Base-by-base conservation (phyloP, 92 coral and sea anemone genomes). In the Diadumene lineata region DNA sequence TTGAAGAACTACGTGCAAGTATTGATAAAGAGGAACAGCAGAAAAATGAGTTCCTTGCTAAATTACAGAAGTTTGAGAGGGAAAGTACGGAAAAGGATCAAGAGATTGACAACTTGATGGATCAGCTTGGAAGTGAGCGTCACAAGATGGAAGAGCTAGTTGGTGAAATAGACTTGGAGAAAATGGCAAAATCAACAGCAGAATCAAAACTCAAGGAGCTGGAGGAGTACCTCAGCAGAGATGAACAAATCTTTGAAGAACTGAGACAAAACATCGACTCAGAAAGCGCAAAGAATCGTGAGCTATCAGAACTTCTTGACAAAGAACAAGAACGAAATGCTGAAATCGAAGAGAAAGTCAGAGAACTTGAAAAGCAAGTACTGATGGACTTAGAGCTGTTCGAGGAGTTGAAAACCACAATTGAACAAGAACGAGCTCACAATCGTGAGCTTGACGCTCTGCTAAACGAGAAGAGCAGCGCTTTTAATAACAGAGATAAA, bases 351-450 rank as follows among this genome's bases (percentile, higher is more conserved):
- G 82, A 83, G 19, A 87, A 82, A 64, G 73, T 77, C 48, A 72
- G 66, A 56, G 92, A 87, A 43, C 76, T 87, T 22, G 92, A 87
- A 57, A 69, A 64, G n/a, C 92, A 87, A 33, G 85, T 87, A 16
- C 60, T 78, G 2, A 81, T 78, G 34, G 91, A 87, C 60, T 56
- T 75, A n/a, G 87, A 87, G 73, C 74, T 82, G 6, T 87, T 87
- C 56, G 91, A 87, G 25, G 91, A 87, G 57, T 68, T 87, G 19
- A 82, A 72, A 33, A 60, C 46, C 24, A 87, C 84, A 9, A 82
- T 87, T 22, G 87, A 87, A 4, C 72, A 43, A 22, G 87, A 87
- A 56, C 60, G 84, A 72, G 88, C 84, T 31, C 87, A 87, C 38
- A 87, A 81, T 64, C 75, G 91, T 60, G 81, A 82, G 34, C 81